Base-by-base conservation (phyloP, 2,113 vertebrate genomes). In the Pterophyllum scalare region DNA sequence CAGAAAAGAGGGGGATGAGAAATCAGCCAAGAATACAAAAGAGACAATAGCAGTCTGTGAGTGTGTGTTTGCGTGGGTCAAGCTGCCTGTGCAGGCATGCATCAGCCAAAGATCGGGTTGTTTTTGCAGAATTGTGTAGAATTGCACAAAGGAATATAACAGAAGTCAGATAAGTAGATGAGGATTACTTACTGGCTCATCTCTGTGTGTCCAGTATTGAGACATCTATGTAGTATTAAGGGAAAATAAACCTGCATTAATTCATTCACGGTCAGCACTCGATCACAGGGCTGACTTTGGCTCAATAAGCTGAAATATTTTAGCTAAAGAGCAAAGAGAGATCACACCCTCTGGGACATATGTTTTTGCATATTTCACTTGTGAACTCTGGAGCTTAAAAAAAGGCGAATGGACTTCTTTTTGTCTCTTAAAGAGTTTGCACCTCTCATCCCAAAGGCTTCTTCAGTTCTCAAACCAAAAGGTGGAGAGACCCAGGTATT, bases 1-100 rank as follows among this genome's bases (percentile, higher is more conserved):
- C 72, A 59, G 65, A 82, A 79, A 84, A 20, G 9, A 0, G 12
- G n/a, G 33, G 33, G 26, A 7, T 40, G 83, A 85, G 77, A 77
- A 90, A 81, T 83, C 82, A 86, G 77, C 40, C 13, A 43, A n/a
- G 81, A 92, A 91, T 88, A 80, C 83, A 85, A 89, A 84, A 35
- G 38, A 87, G 64, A 83, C 76, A 46, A 64, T 19, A 31, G 77
- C 24, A 7, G 46, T 14, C 24, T 52, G 75, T 79, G 60, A 62
- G 75, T 70, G 65, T 84, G 56, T 65, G 54, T 62, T 57, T 62
- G 72, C 81, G 77, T 60, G 26, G 19, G 65, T 52, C 65, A 70
- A 49, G 43, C 43, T 43, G 59, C 64, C 60, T 74, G 40, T 81
- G 43, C 28, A 72, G 24, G 49, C 17, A 12, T 19, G 56, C 14